Conservation (phyloP, 1,140 invertebrate genomes). For the Agrypnia vestita region DNA sequence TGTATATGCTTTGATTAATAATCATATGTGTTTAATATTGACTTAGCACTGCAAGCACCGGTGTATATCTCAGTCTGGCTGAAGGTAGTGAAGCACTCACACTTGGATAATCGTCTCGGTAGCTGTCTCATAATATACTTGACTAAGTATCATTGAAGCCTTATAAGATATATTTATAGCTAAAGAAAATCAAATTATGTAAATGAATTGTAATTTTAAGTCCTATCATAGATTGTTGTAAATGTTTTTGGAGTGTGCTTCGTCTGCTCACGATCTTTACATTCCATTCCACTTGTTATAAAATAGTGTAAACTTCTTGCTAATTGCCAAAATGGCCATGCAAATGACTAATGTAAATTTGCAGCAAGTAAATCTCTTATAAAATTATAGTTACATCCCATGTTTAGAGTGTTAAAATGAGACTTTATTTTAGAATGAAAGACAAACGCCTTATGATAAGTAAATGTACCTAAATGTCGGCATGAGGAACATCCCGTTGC, state of each 20-base stretch:
- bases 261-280: slow-evolving; percentile 57
- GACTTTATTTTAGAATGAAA: slow-evolving; percentile 29
- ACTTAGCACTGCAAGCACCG: slow-evolving; percentile 53
- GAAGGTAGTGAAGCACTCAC: slow-evolving; percentile 51
- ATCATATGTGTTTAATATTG: neutral
- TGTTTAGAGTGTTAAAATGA: slow-evolving; percentile 36
- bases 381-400: slow-evolving; percentile 19
- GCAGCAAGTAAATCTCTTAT: slow-evolving; percentile 36
- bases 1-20: neutral
- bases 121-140: slow-evolving; percentile 53
- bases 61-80: slow-evolving; percentile 52
- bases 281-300: slow-evolving; percentile 60
- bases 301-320: slow-evolving; percentile 34
- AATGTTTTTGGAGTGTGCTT: slow-evolving; percentile 46
- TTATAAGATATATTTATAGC: slow-evolving; percentile 49
- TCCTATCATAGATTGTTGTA: slow-evolving; percentile 33
- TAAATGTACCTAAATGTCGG: slow-evolving; percentile 58
- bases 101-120: slow-evolving; percentile 54
- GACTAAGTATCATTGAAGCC: slow-evolving; percentile 57
- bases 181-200: slow-evolving; percentile 32
- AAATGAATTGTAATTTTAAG: slow-evolving; percentile 38
- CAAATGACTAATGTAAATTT: slow-evolving; percentile 26
- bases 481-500: slow-evolving; percentile 40
- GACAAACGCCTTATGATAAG: slow-evolving; percentile 60
- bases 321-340: neutral